These are phyloP conservation scores for Calycopis cecrops DNA, from an alignment of 1,140 invertebrate genomes.

Conservation along the genomic window DNA sequence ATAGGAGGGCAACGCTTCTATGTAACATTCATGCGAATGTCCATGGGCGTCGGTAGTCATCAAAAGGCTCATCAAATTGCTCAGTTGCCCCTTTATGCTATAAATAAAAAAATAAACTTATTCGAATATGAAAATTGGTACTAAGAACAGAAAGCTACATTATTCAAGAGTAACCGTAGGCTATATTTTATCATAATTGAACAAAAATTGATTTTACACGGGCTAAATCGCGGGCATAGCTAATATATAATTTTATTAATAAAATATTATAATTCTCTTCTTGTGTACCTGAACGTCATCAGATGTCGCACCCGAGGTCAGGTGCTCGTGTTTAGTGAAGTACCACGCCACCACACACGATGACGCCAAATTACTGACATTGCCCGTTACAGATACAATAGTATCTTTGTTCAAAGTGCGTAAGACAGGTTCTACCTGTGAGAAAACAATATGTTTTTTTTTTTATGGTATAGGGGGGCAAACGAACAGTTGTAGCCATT, in stretches of 20 bases:
- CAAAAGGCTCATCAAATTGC: no score
- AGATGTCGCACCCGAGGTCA: background rate
- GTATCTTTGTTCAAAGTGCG: conserved; percentile 29
- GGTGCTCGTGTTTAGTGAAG: conserved; percentile 21
- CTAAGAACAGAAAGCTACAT: background rate
- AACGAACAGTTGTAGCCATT: no score
- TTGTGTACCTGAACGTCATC: background rate
- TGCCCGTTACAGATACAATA: conserved; percentile 23
- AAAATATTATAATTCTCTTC: background rate
- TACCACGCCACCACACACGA: conserved; percentile 39
- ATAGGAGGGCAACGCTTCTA: no score
- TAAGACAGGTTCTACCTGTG: conserved; percentile 27
- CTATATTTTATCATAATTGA: no score
- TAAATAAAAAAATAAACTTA: no score
- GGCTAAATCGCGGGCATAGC: background rate
- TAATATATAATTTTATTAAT: background rate
- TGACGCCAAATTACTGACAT: conserved; percentile 29
- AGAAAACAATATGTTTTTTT: background rate
- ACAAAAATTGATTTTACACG: no score
- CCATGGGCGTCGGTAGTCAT: no score
- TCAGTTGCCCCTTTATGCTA: no score
- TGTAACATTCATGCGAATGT: no score
- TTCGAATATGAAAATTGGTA: background rate
- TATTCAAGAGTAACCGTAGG: no score
- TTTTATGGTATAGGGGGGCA: no score